A percentile compares a stretch with the other conserved stretches of the same genome.
phyloP scores from a whole-genome alignment of 2,113 vertebrate species.

The Sakesphorus luctuosus region DNA sequence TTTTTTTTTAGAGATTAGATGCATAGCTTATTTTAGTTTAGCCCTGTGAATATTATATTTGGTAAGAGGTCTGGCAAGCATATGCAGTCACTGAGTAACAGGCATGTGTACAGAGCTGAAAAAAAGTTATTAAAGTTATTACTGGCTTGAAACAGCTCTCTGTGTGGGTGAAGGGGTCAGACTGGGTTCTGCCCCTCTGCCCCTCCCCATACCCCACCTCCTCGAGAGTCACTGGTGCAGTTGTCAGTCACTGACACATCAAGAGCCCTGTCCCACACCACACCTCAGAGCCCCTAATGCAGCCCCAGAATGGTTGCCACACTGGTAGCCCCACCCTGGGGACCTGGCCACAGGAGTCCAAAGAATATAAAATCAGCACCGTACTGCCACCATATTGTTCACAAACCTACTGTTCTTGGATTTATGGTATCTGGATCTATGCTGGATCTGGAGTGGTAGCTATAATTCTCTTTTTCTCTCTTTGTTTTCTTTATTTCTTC shows the following conservation, averaged over 20 bases:
- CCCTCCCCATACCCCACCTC: too few relatives aligned
- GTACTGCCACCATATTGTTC: not conserved
- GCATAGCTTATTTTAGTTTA: not conserved
- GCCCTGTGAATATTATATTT: not conserved
- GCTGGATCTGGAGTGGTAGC: not conserved
- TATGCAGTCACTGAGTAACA: not conserved
- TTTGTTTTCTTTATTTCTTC: too few relatives aligned
- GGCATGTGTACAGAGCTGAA: not conserved
- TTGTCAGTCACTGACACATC: not conserved
- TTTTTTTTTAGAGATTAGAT: not conserved
- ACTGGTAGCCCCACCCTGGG: not conserved
- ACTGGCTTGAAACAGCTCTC: not conserved
- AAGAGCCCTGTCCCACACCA: not conserved
- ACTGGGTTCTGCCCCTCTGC: not conserved
- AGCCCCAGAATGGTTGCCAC: not conserved
- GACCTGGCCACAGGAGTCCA: not conserved
- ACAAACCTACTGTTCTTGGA: not conserved
- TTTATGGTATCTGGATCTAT: not conserved
- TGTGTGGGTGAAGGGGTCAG: not conserved
- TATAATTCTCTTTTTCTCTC: not conserved
- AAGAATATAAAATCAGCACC: not conserved
- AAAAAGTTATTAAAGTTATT: not conserved
- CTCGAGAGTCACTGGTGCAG: not conserved
- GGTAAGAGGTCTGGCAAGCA: not conserved
- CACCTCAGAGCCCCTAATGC: not conserved